Percentiles rank a stretch among this genome's conserved stretches.
Conservation (phyloP, 2,888 invertebrate genomes). For the Calameuta idolon region DNA sequence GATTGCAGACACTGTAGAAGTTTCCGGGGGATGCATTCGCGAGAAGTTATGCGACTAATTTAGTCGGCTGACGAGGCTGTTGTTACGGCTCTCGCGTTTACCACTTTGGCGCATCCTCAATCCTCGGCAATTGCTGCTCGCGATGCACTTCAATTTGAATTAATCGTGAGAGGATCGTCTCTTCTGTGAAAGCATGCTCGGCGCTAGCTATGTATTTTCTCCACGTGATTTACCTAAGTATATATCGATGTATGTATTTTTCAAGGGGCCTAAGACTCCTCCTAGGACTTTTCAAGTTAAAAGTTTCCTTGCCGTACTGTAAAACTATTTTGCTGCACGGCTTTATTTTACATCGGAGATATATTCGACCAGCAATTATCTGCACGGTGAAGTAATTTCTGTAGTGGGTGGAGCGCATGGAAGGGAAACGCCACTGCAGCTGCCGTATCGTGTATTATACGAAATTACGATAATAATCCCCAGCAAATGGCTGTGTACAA, state of each 20-base stretch:
- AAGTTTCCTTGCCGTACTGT: not conserved
- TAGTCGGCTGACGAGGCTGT: conserved; percentile 5
- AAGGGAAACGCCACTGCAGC: conserved; percentile 1
- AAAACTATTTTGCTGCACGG: not conserved
- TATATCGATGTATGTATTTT: not conserved
- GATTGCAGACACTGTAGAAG: not conserved
- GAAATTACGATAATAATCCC: conserved; percentile 40
- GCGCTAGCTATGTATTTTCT: not conserved
- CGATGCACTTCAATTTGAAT: not conserved
- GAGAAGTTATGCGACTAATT: conserved; percentile 6
- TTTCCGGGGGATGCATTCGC: conserved; percentile 1
- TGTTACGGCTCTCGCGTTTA: not conserved
- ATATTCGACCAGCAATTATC: not conserved
- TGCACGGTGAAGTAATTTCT: conserved; percentile 5
- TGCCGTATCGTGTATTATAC: conserved; percentile 3
- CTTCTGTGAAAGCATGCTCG: not conserved
- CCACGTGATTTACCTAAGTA: not conserved
- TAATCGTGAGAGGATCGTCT: not conserved
- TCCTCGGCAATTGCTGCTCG: not conserved
- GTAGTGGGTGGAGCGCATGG: not conserved
- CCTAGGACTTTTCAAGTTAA: not conserved
- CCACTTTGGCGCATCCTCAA: conserved; percentile 3
- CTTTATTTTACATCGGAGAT: not conserved
- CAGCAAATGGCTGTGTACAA: conserved; percentile 34
- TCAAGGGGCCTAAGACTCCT: not conserved